Conservation (phyloP, 2,797 vertebrate genomes). For the Premnoplex brunnescens region DNA sequence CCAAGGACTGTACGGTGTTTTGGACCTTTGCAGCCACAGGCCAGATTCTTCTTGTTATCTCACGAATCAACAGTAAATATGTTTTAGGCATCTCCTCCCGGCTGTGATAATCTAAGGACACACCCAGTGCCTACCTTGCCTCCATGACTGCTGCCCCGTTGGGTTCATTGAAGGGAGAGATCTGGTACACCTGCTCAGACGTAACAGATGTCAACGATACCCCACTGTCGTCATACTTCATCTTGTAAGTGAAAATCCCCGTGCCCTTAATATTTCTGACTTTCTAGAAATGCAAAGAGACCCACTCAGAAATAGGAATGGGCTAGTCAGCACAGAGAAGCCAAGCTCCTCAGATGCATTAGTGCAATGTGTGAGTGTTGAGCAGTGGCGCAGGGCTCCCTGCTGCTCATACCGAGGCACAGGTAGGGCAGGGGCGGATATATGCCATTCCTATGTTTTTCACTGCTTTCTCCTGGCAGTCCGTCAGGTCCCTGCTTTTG, state of each 20-base stretch:
- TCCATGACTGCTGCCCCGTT: slow-evolving; percentile 66
- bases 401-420: slow-evolving; percentile 73
- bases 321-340: not conserved
- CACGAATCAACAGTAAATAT: not conserved
- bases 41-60: not conserved
- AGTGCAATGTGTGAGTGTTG: rapidly evolving
- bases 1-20: rapidly evolving
- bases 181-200: slow-evolving; percentile 78
- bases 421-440: slow-evolving; percentile 75
- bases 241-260: slow-evolving; percentile 77
- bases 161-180: slow-evolving; percentile 85
- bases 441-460: slow-evolving; percentile 77
- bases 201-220: slow-evolving; percentile 74
- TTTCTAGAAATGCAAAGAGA: slow-evolving; percentile 71
- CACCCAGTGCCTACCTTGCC: slow-evolving; percentile 16
- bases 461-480: slow-evolving; percentile 80
- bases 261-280: slow-evolving; percentile 75
- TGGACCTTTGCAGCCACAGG: not conserved
- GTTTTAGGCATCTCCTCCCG: not conserved
- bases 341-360: not conserved
- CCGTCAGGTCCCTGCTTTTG: slow-evolving; percentile 79
- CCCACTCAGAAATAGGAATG: rapidly evolving
- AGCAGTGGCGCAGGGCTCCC: not conserved
- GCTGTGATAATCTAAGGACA: not conserved
- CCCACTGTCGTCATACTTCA: slow-evolving; percentile 75